Percentiles rank a stretch among this genome's conserved stretches.
phyloP scores from a whole-genome alignment of 2,113 vertebrate genomes.

The Lipophrys pholis region DNA sequence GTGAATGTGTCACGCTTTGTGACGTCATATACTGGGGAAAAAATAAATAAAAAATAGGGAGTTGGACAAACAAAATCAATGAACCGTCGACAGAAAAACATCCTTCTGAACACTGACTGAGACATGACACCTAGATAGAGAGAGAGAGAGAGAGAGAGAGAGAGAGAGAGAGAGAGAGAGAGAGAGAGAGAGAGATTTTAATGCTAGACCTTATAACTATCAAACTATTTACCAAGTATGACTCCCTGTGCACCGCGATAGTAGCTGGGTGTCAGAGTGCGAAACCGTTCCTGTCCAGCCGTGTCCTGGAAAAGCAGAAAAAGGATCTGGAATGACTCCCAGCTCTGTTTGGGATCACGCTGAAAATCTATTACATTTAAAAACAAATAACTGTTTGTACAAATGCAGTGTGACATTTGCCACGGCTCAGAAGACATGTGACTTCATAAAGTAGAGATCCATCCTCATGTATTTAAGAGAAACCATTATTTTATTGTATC shows the following conservation, averaged over 20 bases:
- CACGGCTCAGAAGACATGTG: neutral
- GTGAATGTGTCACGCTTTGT: constrained; percentile 94
- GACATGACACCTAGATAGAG: neutral
- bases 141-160: no score
- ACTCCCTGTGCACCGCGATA: constrained; percentile 98
- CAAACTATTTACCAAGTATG: constrained; percentile 88
- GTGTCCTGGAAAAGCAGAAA: constrained; percentile 87
- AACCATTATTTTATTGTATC: neutral
- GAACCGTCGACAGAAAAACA: neutral
- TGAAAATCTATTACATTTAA: no score
- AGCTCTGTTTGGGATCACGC: neutral
- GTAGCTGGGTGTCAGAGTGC: constrained; percentile 97
- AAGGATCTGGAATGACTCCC: neutral
- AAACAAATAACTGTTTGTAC: no score
- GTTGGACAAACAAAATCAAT: neutral
- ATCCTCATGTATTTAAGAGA: neutral
- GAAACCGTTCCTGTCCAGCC: constrained; percentile 96
- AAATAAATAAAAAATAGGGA: constrained; percentile 59
- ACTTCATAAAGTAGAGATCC: neutral
- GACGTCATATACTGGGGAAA: constrained; percentile 97
- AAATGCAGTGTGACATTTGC: neutral
- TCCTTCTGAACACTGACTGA: neutral
- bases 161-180: no score
- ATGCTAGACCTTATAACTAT: neutral
- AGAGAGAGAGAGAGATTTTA: no score